phyloP scores from a whole-genome alignment of 2,113 vertebrate genomes.

The Galemys pyrenaicus region DNA sequence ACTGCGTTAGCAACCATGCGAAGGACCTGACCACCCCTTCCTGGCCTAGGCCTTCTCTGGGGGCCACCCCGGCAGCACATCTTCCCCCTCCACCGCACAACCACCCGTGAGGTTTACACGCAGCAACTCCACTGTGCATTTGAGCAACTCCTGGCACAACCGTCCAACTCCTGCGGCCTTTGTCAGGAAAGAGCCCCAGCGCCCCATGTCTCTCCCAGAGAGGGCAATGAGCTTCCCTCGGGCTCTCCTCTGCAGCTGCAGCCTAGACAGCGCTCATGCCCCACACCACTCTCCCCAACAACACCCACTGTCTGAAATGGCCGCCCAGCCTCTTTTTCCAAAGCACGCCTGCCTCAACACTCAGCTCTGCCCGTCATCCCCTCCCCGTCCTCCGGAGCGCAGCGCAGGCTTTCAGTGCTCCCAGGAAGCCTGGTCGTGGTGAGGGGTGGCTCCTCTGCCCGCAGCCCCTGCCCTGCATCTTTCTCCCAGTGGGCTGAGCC shows the following conservation, averaged over 20 bases:
- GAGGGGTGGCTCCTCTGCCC: no score
- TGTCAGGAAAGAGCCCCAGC: not conserved
- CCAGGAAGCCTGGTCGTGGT: not conserved
- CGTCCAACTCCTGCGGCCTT: rapidly evolving
- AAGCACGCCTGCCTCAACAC: not conserved
- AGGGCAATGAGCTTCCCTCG: no score
- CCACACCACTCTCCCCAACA: no score
- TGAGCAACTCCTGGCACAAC: not conserved
- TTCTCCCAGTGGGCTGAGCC: not conserved
- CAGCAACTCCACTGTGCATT: not conserved
- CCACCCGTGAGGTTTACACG: not conserved
- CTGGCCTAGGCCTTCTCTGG: not conserved
- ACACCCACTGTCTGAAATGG: no score
- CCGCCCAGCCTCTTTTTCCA: not conserved
- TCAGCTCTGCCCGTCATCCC: not conserved
- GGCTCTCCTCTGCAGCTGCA: not conserved
- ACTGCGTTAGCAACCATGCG: no score
- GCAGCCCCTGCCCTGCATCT: not conserved
- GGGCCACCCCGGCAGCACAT: no score
- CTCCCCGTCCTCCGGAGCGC: not conserved
- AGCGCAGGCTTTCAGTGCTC: not conserved
- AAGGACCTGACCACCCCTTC: rapidly evolving
- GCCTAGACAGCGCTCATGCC: not conserved
- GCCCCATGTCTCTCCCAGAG: no score
- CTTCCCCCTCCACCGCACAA: not conserved